Conservation (phyloP, 2,888 invertebrate species). For the Clepsis dumicolana region DNA sequence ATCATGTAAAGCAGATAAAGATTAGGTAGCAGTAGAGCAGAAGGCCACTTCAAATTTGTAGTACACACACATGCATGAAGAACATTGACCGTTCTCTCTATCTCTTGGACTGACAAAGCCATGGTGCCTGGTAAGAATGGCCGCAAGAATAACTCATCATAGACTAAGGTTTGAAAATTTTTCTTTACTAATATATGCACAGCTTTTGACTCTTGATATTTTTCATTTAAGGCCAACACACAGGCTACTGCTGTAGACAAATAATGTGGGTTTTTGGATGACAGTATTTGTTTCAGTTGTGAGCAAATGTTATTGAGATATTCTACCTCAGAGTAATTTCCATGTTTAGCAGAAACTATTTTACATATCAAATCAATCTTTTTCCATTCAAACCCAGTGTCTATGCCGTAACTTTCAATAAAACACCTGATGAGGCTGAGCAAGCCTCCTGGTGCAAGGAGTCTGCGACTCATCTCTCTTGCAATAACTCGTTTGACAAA, state of each 20-base stretch:
- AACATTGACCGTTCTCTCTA: conserved; percentile 68
- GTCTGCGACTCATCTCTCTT: conserved; percentile 85
- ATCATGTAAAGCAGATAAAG: conserved; percentile 76
- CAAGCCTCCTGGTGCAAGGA: conserved; percentile 88
- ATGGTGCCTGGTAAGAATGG: conserved; percentile 69
- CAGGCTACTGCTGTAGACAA: conserved; percentile 84
- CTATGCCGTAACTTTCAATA: conserved; percentile 83
- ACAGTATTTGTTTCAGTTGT: conserved; percentile 82
- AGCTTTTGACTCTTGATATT: conserved; percentile 72
- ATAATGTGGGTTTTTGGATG: conserved; percentile 73
- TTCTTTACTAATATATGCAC: conserved; percentile 62
- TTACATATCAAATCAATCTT: conserved; percentile 89
- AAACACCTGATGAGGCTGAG: conserved; percentile 88
- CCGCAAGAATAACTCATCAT: conserved; percentile 54
- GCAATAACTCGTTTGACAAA: conserved; percentile 88
- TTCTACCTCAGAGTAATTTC: conserved; percentile 69
- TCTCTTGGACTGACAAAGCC: conserved; percentile 68
- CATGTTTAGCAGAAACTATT: conserved; percentile 86
- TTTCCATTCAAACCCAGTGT: conserved; percentile 88
- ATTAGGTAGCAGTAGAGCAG: conserved; percentile 67
- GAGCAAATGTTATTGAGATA: conserved; percentile 84
- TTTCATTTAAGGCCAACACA: conserved; percentile 81
- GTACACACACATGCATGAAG: conserved; percentile 69
- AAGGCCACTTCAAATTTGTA: conserved; percentile 65
- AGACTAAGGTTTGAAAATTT: conserved; percentile 64